These are phyloP conservation scores for Nothocercus julius DNA, from an alignment of 2,113 vertebrate genomes.

Conservation along the genomic window DNA sequence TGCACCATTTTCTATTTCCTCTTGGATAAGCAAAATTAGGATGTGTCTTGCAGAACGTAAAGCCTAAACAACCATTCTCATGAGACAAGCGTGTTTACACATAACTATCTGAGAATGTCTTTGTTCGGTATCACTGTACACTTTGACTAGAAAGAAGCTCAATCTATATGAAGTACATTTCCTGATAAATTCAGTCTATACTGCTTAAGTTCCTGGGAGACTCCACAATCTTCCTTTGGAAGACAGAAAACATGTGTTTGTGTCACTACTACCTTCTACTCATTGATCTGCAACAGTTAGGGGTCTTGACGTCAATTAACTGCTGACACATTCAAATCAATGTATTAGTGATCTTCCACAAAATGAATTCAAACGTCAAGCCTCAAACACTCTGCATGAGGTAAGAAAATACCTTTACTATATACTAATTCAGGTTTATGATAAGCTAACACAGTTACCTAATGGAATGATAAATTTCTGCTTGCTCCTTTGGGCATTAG, in stretches of 20 bases:
- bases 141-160: background rate
- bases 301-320: background rate
- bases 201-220: background rate
- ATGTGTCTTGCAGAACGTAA: background rate
- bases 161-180: background rate
- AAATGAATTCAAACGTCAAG: background rate
- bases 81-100: background rate
- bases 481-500: background rate
- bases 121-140: background rate
- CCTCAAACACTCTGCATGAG: background rate
- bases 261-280: background rate
- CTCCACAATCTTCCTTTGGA: background rate
- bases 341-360: background rate
- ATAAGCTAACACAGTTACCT: background rate
- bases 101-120: background rate
- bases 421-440: background rate
- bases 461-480: background rate
- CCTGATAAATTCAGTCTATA: background rate
- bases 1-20: background rate
- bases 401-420: background rate
- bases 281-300: background rate
- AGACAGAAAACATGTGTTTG: background rate
- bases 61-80: background rate
- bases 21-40: conserved; percentile 4
- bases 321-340: background rate